Percentiles rank a stretch among this genome's conserved stretches.
Conservation (phyloP, 2,113 vertebrate species). For the Plestiodon gilberti region DNA sequence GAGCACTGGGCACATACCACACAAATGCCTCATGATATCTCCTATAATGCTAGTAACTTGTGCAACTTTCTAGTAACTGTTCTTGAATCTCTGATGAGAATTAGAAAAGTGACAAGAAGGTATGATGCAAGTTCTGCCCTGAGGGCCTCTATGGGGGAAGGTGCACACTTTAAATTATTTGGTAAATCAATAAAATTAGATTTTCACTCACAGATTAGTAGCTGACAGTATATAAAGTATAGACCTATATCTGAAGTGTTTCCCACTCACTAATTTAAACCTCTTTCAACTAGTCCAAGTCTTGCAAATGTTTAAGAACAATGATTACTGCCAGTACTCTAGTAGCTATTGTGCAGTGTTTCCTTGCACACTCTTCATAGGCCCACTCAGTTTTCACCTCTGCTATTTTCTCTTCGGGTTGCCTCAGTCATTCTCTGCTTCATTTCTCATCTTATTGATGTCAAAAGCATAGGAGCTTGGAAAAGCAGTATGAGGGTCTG, state of each 20-base stretch:
- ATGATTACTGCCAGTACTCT: accelerated
- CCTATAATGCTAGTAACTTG: background rate
- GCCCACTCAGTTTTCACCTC: slow-evolving; percentile 49
- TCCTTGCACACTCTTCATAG: slow-evolving; percentile 27
- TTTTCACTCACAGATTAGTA: background rate
- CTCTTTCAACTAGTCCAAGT: background rate
- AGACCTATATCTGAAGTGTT: background rate
- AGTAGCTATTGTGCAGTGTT: background rate
- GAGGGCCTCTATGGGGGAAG: too few relatives aligned
- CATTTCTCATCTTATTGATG: slow-evolving; percentile 36
- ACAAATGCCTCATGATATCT: background rate
- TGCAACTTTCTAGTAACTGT: background rate
- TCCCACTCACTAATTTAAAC: background rate
- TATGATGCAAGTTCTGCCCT: background rate
- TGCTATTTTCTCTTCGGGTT: slow-evolving; percentile 50
- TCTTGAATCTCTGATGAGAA: background rate
- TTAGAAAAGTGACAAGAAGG: background rate
- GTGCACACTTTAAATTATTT: too few relatives aligned
- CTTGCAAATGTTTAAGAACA: background rate
- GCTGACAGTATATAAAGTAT: background rate
- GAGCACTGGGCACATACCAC: background rate
- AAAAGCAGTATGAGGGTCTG: background rate
- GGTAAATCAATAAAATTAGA: too few relatives aligned
- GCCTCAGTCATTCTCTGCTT: slow-evolving; percentile 23
- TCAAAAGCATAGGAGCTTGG: slow-evolving; percentile 19